Evolutionary conservation across 2,888 invertebrate genomes (phyloP).

Genomic region (Tyria jacobaeae): DNA sequence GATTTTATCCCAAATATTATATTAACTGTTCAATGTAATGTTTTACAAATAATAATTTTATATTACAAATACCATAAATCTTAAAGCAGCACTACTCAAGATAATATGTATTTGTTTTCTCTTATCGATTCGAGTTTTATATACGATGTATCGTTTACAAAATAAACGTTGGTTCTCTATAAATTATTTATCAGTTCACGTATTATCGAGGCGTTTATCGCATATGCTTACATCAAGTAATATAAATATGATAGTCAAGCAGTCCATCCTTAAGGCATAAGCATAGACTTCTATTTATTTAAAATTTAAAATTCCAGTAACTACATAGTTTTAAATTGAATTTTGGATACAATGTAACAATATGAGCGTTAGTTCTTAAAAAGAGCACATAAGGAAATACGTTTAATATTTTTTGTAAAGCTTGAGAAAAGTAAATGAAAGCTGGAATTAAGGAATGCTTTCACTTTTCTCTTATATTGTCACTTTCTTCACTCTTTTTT

Average conservation of each 20-base stretch:
- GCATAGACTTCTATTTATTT: slow-evolving; percentile 7
- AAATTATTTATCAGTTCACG: slow-evolving; percentile 33
- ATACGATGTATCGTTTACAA: slow-evolving; percentile 23
- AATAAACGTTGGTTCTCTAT: slow-evolving; percentile 23
- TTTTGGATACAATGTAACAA: no score
- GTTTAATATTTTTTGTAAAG: no score
- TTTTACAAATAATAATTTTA: slow-evolving; percentile 14
- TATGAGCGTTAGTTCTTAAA: no score
- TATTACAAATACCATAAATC: slow-evolving; percentile 20
- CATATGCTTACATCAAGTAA: slow-evolving; percentile 10
- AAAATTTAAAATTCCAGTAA: no score
- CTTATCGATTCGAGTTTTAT: slow-evolving; percentile 33
- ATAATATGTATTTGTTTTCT: slow-evolving; percentile 23
- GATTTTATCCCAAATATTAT: background rate
- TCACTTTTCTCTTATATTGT: background rate
- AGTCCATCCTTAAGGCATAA: background rate
- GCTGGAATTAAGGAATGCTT: background rate
- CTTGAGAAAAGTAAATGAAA: background rate
- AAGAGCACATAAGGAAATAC: no score
- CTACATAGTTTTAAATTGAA: no score
- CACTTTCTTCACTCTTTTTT: slow-evolving; percentile 47
- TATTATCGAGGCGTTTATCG: slow-evolving; percentile 11
- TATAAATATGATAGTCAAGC: slow-evolving; percentile 12
- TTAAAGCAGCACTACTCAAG: slow-evolving; percentile 4
- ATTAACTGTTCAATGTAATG: background rate